These are phyloP conservation scores for Trichonephila clavata DNA, from an alignment of 1,140 invertebrate species.

Conservation along the genomic window DNA sequence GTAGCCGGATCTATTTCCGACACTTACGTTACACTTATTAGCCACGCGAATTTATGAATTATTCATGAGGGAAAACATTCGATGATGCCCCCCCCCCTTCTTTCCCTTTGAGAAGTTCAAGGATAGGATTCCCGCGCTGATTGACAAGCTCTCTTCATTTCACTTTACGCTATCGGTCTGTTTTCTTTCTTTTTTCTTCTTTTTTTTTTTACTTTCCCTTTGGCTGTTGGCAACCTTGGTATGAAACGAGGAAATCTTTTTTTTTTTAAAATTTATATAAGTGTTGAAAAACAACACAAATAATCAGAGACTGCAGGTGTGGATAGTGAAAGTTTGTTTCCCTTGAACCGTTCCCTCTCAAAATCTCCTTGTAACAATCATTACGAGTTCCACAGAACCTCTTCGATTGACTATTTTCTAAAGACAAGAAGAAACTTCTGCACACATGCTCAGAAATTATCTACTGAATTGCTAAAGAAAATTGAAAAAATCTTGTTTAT, in stretches of 20 bases:
- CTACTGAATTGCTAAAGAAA: no score
- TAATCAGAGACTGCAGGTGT: neutral
- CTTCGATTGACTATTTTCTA: no score
- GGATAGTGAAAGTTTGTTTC: no score
- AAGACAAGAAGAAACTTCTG: no score
- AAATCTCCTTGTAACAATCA: no score
- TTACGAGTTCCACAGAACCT: no score
- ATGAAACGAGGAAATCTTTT: neutral
- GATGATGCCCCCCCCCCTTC: neutral
- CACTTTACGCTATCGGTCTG: neutral
- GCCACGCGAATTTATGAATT: neutral
- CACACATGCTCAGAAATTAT: no score
- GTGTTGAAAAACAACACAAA: neutral
- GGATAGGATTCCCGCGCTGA: neutral
- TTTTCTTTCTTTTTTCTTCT: no score
- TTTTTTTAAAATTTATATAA: neutral
- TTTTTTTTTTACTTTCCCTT: neutral
- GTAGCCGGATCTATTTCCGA: neutral
- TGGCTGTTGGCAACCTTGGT: neutral
- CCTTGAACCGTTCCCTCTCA: no score
- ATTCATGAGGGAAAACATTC: neutral
- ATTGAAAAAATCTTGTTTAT: no score
- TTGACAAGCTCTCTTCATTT: conserved; percentile 11
- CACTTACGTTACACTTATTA: neutral
- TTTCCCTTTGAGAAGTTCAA: neutral